phyloP scores from a whole-genome alignment of 2,797 vertebrate genomes.

The Corythornis leucogaster region DNA sequence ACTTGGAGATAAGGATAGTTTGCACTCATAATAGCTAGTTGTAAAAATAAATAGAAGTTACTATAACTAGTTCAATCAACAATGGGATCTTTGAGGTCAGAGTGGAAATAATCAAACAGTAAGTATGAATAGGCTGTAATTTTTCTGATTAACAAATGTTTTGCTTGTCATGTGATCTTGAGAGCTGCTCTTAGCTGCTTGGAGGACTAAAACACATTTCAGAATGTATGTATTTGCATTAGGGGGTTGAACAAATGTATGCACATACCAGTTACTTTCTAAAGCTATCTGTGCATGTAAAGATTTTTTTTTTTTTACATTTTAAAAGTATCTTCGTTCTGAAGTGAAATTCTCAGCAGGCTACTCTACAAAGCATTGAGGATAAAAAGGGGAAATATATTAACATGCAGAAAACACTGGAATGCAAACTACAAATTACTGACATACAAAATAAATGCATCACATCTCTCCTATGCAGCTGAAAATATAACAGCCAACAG shows the following conservation, averaged over 20 bases:
- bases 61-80: conserved; percentile 83
- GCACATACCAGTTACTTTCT: conserved; percentile 59
- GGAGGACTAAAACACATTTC: conserved; percentile 68
- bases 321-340: background rate
- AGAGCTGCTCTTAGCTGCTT: conserved; percentile 74
- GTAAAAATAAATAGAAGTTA: conserved; percentile 86
- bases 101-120: conserved; percentile 82
- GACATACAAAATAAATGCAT: conserved; percentile 41
- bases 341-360: conserved; percentile 14
- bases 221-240: conserved; percentile 76
- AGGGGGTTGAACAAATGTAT: conserved; percentile 63
- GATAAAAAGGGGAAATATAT: conserved; percentile 7
- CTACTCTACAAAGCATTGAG: background rate
- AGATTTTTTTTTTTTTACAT: background rate
- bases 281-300: conserved; percentile 33
- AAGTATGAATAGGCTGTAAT: conserved; percentile 83
- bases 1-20: conserved; percentile 80
- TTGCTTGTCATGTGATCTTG: conserved; percentile 80
- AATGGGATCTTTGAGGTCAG: conserved; percentile 81
- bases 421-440: conserved; percentile 40
- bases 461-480: conserved; percentile 19
- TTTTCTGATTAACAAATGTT: conserved; percentile 85
- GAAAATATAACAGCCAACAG: conserved; percentile 53
- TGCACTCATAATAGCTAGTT: conserved; percentile 83
- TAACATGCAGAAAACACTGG: background rate